These are phyloP conservation scores for Pogonomyrmex californicus DNA, from an alignment of 1,140 invertebrate genomes.

Conservation along the genomic window DNA sequence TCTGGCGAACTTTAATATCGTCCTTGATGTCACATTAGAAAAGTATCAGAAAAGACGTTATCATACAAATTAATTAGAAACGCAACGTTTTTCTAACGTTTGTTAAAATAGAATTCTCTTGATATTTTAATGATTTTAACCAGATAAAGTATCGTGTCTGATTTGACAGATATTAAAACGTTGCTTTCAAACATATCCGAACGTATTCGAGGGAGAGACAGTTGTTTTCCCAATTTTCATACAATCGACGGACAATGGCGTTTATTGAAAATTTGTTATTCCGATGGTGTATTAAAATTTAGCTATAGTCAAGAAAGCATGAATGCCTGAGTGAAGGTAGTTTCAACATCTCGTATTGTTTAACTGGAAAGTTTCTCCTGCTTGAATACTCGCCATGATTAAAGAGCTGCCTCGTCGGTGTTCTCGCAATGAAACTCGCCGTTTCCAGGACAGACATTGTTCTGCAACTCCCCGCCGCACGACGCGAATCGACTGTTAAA, in stretches of 20 bases:
- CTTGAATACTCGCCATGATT: conserved; percentile 67
- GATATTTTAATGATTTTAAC: conserved; percentile 38
- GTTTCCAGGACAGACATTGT: conserved; percentile 72
- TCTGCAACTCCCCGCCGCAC: conserved; percentile 61
- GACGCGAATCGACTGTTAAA: conserved; percentile 64
- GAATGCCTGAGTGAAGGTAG: conserved; percentile 47
- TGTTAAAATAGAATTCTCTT: conserved; percentile 12
- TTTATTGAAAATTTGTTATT: conserved; percentile 49
- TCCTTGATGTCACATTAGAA: neutral
- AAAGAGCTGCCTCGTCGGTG: conserved; percentile 70
- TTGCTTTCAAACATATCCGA: neutral
- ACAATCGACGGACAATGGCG: conserved; percentile 11
- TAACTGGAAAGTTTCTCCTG: conserved; percentile 64
- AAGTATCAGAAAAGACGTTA: neutral
- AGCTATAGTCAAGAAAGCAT: conserved; percentile 48
- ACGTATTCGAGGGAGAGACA: neutral
- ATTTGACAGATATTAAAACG: conserved; percentile 34
- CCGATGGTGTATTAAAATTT: conserved; percentile 68
- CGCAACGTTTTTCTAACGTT: conserved; percentile 2
- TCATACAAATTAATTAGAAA: conserved; percentile 37
- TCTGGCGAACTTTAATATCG: conserved; percentile 18
- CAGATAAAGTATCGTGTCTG: neutral
- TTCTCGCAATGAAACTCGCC: conserved; percentile 72
- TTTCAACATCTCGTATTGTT: conserved; percentile 73
- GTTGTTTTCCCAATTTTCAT: neutral